Evolutionary conservation across 2,797 vertebrate genomes (phyloP).

Genomic region (Sebastes matsubarae): DNA sequence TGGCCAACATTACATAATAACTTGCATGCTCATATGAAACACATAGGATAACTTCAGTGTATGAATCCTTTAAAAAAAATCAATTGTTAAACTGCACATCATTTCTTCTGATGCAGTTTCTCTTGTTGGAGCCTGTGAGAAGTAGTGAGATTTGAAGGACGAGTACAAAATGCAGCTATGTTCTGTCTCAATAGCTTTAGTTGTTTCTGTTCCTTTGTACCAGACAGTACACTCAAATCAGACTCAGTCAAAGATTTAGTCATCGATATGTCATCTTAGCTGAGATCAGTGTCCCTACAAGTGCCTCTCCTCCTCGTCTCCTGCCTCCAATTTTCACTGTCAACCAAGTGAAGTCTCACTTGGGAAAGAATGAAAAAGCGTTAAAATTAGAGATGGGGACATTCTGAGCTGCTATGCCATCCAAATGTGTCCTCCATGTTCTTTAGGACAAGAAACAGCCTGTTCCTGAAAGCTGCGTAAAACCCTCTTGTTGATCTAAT

Average conservation of each 20-base stretch:
- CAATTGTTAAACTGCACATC: background rate
- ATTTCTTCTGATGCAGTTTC: background rate
- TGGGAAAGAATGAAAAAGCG: slow-evolving; percentile 26
- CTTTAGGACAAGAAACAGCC: slow-evolving; percentile 27
- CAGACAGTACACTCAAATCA: background rate
- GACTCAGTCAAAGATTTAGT: background rate
- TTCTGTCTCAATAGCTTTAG: background rate
- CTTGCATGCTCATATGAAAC: background rate
- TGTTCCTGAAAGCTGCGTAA: slow-evolving; percentile 21
- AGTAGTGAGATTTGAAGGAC: background rate
- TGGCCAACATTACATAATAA: background rate
- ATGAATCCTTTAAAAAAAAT: background rate
- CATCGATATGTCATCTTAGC: background rate
- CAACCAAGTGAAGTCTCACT: slow-evolving; percentile 33
- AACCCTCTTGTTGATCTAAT: background rate
- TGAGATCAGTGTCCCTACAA: background rate
- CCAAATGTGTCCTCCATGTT: slow-evolving; percentile 23
- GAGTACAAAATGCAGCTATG: background rate
- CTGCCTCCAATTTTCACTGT: slow-evolving; percentile 26
- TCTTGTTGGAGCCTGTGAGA: background rate
- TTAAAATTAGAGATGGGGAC: slow-evolving; percentile 49
- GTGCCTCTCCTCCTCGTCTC: background rate
- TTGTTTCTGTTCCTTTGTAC: slow-evolving; percentile 2
- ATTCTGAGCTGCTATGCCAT: slow-evolving; percentile 50
- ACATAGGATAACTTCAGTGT: background rate